These are phyloP conservation scores for Synaphobranchus kaupii DNA, from an alignment of 2,797 vertebrate genomes.

Conservation along the genomic window DNA sequence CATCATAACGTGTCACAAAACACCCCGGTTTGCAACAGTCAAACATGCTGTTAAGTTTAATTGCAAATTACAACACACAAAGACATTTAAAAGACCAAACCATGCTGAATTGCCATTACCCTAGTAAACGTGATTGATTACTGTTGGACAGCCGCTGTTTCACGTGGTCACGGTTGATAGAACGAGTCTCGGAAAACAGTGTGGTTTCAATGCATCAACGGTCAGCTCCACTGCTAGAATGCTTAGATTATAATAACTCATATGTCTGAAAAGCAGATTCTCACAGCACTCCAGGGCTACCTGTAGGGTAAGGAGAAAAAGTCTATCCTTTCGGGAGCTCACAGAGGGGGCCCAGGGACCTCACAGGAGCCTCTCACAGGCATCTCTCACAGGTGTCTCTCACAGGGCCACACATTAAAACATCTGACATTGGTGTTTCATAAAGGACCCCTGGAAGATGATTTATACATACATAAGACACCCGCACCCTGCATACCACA, in stretches of 20 bases:
- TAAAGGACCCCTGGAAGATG: neutral
- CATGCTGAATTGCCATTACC: slow-evolving; percentile 26
- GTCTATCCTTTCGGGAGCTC: neutral
- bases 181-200: slow-evolving; percentile 20
- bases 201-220: neutral
- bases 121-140: slow-evolving; percentile 38
- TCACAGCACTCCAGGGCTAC: neutral
- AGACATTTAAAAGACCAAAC: neutral
- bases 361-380: neutral
- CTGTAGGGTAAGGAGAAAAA: neutral
- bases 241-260: slow-evolving; percentile 37
- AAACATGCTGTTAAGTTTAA: slow-evolving; percentile 22
- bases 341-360: neutral
- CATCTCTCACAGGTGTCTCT: neutral
- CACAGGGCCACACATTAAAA: neutral
- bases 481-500: neutral
- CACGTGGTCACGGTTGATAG: slow-evolving; percentile 28
- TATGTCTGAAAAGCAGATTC: slow-evolving; percentile 46
- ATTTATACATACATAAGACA: neutral
- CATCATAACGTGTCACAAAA: neutral
- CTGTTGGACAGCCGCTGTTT: slow-evolving; percentile 38
- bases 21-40: neutral
- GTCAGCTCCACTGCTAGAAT: neutral
- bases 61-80: slow-evolving; percentile 20
- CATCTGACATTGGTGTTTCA: neutral